Evolutionary conservation across 2,113 vertebrate species (phyloP), one percentile per base, ranked within the genome.

Genomic region (Columbina picui): DNA sequence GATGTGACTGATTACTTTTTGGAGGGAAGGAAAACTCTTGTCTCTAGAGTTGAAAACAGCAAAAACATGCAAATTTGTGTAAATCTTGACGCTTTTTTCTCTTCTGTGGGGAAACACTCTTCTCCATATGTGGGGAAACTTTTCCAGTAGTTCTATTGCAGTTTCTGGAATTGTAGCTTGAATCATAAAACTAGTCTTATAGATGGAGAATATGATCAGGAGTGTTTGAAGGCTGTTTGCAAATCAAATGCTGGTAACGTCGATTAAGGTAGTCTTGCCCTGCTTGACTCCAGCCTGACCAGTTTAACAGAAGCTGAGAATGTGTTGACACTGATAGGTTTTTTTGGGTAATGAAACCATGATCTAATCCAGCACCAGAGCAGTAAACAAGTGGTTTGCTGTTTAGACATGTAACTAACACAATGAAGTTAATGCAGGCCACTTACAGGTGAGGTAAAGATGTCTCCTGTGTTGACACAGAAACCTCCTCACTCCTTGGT

Each of bases 341-440:
- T 86, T 84, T 88, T 36, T 22, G 38, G 81, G 85, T 68, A 93
- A 22, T 71, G 81, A 95, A 95, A 84, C 94, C 81, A 34, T 95
- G 55, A 93, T 79, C 69, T 89, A 84, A 90, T 90, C 74, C 59
- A 80, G 71, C 86, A 87, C n/a, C 77, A 76, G 68, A 84, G 87
- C 1, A 0, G 75, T 76, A 95, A 92, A 90, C 89, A 90, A 89
- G 69, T 57, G 74, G 56, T 90, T 89, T 69, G 83, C 81, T 88
- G 87, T 91, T 92, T 74, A 90, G 83, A 74, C 89, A 71, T 64
- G 89, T 55, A 92, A 74, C n/a, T 83, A 83, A 75, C 4, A 9
- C 52, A 70, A 13, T 84, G 43, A 89, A 78, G 47, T 65, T 61
- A 73, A 73, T 38, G 71, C 52, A 81, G 64, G 57, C 75, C 52